Evolutionary conservation across 2,888 invertebrate genomes (phyloP).

Genomic region (Marasmarcha lunaedactyla): DNA sequence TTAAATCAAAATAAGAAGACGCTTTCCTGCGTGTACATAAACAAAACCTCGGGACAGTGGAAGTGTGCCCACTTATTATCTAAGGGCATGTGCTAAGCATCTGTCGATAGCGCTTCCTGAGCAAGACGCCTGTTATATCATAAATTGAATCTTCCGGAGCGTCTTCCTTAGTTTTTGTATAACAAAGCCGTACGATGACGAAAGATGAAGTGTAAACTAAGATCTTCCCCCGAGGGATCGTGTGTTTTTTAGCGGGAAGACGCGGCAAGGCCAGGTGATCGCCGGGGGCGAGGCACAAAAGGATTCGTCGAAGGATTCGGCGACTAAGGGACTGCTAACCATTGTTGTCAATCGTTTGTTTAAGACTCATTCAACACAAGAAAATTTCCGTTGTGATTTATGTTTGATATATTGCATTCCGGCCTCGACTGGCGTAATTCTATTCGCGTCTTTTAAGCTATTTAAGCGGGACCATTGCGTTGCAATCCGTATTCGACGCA

Average conservation of each 20-base stretch:
- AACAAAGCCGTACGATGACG: constrained; percentile 44
- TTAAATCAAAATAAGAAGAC: background rate
- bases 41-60: constrained; percentile 37
- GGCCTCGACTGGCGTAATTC: too few species aligned
- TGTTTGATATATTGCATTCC: constrained; percentile 56
- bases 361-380: constrained; percentile 32
- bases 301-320: constrained; percentile 50
- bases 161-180: constrained; percentile 60
- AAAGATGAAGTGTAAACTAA: constrained; percentile 63
- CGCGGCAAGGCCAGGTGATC: constrained; percentile 43
- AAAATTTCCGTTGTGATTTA: constrained; percentile 22
- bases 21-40: constrained; percentile 25
- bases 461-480: constrained; percentile 14
- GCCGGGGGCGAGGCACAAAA: constrained; percentile 47
- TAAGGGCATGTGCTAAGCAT: constrained; percentile 53
- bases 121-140: constrained; percentile 49
- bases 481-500: constrained; percentile 31
- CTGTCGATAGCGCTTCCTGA: constrained; percentile 63
- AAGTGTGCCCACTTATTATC: constrained; percentile 50
- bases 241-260: constrained; percentile 38
- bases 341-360: constrained; percentile 51
- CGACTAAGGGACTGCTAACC: constrained; percentile 19
- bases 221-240: constrained; percentile 42
- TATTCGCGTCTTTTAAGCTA: too few species aligned
- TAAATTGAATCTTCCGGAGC: constrained; percentile 63